A percentile compares a stretch with the other conserved stretches of the same genome.
phyloP scores from a whole-genome alignment of 2,888 invertebrate species.

The Bellardia bayeri region DNA sequence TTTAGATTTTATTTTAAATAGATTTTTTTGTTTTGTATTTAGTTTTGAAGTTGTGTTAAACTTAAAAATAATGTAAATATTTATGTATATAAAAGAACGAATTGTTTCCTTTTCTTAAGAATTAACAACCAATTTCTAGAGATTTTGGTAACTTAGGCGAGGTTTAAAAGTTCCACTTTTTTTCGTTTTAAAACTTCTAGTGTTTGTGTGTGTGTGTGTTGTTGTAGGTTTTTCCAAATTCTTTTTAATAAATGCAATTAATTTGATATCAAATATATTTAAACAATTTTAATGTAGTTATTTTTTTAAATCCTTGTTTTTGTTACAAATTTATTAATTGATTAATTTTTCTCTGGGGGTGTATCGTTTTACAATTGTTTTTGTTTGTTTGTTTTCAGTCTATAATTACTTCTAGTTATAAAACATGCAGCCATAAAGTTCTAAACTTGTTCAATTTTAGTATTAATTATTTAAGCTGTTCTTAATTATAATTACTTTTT shows the following conservation, averaged over 20 bases:
- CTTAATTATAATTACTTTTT: conserved; percentile 40
- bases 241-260: conserved; percentile 36
- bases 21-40: background rate
- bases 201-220: background rate
- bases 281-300: conserved; percentile 2
- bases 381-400: conserved; percentile 61
- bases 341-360: background rate
- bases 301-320: background rate
- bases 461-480: conserved; percentile 50
- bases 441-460: conserved; percentile 42
- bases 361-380: conserved; percentile 30
- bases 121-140: conserved; percentile 67
- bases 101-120: conserved; percentile 51
- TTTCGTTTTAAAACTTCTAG: conserved; percentile 24
- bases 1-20: conserved; percentile 10
- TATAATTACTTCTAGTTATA: conserved; percentile 70
- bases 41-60: conserved; percentile 40
- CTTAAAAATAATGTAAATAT: conserved; percentile 40
- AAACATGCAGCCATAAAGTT: conserved; percentile 66
- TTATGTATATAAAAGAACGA: background rate
- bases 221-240: background rate
- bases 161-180: conserved; percentile 75
- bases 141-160: conserved; percentile 74
- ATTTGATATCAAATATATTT: background rate
- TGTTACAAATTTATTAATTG: conserved; percentile 46